These are phyloP conservation scores for Odontamblyopus lacepedii DNA, from an alignment of 2,797 vertebrate genomes.

Conservation along the genomic window DNA sequence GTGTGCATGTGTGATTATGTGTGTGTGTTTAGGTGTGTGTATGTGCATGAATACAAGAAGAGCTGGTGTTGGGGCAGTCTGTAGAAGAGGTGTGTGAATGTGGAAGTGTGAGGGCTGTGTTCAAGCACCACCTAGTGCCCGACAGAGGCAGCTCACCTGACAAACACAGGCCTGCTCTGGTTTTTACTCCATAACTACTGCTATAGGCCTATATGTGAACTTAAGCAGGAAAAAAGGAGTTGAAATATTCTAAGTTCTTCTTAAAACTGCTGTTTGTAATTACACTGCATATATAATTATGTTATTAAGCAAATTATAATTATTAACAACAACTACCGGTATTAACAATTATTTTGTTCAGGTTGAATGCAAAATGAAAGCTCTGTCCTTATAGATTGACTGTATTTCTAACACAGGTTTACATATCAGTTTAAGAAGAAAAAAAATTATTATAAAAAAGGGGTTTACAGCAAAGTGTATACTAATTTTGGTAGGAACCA, in stretches of 20 bases:
- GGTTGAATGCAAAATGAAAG: no score
- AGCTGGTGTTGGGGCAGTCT: slow-evolving; percentile 44
- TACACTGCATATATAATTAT: no score
- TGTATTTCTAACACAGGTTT: no score
- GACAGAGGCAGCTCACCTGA: slow-evolving; percentile 64
- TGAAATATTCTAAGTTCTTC: not conserved
- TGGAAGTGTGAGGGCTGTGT: slow-evolving; percentile 79
- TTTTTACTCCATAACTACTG: slow-evolving; percentile 20
- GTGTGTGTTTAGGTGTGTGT: slow-evolving; percentile 48
- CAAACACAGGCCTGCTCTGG: slow-evolving; percentile 19
- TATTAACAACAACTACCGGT: no score
- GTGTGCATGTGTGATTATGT: not conserved
- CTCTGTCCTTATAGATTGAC: no score
- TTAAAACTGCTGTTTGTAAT: no score
- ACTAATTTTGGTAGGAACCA: no score
- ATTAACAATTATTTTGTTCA: no score
- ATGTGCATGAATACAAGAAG: slow-evolving; percentile 55
- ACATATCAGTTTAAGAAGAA: no score
- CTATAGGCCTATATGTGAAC: slow-evolving; percentile 3
- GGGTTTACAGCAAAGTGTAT: no score
- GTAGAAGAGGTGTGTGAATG: slow-evolving; percentile 9
- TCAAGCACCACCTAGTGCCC: slow-evolving; percentile 94
- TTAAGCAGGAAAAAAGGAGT: not conserved
- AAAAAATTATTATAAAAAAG: no score
- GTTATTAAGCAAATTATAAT: no score